Conservation (phyloP, 2,888 invertebrate genomes). For the Tipula confusa region DNA sequence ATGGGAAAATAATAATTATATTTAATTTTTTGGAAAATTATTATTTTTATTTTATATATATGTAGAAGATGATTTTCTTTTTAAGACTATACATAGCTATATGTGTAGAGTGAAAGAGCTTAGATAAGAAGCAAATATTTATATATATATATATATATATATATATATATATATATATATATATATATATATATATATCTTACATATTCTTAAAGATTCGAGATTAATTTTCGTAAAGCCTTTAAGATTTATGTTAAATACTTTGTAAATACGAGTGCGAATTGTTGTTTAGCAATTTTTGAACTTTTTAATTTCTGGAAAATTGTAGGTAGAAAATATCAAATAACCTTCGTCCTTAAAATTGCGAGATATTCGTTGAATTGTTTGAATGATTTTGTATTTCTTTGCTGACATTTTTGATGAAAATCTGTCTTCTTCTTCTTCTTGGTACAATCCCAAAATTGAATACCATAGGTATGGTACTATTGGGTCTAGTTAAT, state of each 20-base stretch:
- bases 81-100: not conserved
- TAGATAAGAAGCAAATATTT: not conserved
- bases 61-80: not conserved
- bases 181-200: not conserved
- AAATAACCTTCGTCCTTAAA: too few species aligned
- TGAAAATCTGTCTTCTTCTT: too few species aligned
- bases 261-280: not conserved
- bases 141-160: not conserved
- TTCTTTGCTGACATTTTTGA: too few species aligned
- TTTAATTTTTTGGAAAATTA: conserved; percentile 20
- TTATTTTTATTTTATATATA: not conserved
- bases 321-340: too few species aligned
- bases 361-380: too few species aligned
- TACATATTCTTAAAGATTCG: too few species aligned
- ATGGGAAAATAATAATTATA: not conserved
- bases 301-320: too few species aligned
- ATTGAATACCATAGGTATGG: too few species aligned
- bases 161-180: not conserved
- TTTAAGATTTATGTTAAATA: not conserved
- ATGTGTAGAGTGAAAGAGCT: not conserved
- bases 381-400: too few species aligned
- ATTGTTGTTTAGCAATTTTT: too few species aligned
- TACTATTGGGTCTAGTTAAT: too few species aligned
- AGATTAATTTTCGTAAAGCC: not conserved
- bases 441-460: too few species aligned